These are phyloP conservation scores for Rhorus exstirpatorius DNA, from an alignment of 2,888 invertebrate species.

Conservation along the genomic window DNA sequence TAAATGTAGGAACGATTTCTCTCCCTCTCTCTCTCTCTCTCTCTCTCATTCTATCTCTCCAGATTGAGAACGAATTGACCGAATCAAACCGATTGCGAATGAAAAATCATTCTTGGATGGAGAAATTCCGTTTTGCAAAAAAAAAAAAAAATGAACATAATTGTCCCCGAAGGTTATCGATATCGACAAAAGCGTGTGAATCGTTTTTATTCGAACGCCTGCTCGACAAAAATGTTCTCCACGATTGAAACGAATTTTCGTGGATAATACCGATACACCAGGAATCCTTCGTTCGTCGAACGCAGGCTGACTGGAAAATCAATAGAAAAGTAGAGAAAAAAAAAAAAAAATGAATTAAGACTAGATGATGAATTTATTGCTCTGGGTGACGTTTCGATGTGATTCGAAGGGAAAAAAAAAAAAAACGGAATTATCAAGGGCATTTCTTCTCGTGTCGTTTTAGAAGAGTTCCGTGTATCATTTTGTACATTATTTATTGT, in stretches of 20 bases:
- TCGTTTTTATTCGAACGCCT: conserved; percentile 80
- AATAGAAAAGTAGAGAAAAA: conserved; percentile 19
- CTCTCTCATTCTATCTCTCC: conserved; percentile 5
- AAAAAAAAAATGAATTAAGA: conserved; percentile 18
- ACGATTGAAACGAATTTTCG: conserved; percentile 65
- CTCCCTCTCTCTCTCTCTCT: neutral
- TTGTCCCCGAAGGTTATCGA: neutral
- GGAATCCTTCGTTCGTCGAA: conserved; percentile 67
- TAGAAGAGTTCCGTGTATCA: conserved; percentile 71
- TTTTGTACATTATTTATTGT: conserved; percentile 75
- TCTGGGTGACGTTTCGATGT: conserved; percentile 2
- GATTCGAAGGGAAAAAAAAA: conserved; percentile 6
- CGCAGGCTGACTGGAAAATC: conserved; percentile 42
- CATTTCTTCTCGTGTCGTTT: conserved; percentile 59
- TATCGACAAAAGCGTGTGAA: conserved; percentile 4
- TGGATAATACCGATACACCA: conserved; percentile 77
- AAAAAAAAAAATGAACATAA: conserved; percentile 2
- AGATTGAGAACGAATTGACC: conserved; percentile 40
- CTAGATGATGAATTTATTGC: conserved; percentile 40
- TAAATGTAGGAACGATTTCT: conserved; percentile 13
- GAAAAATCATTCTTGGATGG: conserved; percentile 5
- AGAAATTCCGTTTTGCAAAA: conserved; percentile 12
- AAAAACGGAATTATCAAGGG: conserved; percentile 26
- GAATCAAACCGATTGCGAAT: conserved; percentile 57
- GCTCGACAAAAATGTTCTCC: conserved; percentile 75